These are phyloP conservation scores for Exephanes ischioxanthus DNA, from an alignment of 2,888 invertebrate species.

Conservation along the genomic window DNA sequence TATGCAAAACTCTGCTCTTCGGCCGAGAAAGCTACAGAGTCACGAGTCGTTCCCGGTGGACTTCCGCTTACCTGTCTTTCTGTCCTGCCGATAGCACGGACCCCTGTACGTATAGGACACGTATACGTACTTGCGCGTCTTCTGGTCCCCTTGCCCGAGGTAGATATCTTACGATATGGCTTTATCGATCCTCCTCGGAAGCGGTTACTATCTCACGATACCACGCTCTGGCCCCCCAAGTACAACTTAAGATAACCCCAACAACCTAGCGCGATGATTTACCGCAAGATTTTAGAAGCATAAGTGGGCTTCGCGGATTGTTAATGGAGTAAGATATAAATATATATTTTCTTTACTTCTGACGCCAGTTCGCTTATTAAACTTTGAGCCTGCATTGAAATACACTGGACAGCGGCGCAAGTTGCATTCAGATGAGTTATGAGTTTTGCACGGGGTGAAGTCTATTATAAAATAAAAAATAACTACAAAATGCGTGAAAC, in stretches of 20 bases:
- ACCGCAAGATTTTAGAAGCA: not conserved
- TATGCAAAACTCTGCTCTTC: constrained; percentile 77
- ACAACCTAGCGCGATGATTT: constrained; percentile 38
- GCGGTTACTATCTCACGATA: constrained; percentile 16
- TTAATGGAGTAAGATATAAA: no score
- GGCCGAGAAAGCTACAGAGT: constrained; percentile 61
- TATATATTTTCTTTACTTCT: no score
- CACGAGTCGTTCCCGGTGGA: constrained; percentile 77
- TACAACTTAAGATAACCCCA: constrained; percentile 44
- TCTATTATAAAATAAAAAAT: no score
- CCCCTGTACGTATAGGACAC: not conserved
- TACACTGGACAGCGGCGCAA: no score
- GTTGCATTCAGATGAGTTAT: no score
- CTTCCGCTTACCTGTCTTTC: constrained; percentile 69
- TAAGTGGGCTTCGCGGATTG: no score
- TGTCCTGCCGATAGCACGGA: constrained; percentile 14
- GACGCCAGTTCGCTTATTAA: no score
- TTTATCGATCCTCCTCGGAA: constrained; percentile 39
- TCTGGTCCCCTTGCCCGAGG: not conserved
- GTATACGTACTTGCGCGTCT: constrained; percentile 11
- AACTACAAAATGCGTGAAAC: no score
- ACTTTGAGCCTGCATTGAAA: no score
- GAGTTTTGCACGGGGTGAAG: no score
- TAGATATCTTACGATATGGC: constrained; percentile 43
- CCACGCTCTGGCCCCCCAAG: constrained; percentile 12